phyloP scores from a whole-genome alignment of 2,888 invertebrate genomes.

The Craniophora ligustri region DNA sequence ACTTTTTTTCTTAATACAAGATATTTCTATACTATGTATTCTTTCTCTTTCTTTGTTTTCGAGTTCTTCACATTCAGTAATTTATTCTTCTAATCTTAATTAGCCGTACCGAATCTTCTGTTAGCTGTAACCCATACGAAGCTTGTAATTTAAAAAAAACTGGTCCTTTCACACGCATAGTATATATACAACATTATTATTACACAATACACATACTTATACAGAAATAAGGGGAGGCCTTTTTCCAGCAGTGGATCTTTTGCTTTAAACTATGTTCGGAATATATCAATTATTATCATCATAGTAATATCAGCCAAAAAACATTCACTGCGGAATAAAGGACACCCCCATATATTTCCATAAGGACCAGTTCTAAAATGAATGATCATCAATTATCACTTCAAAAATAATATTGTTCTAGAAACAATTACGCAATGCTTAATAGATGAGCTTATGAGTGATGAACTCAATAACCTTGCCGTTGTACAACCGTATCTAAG shows the following conservation, averaged over 20 bases:
- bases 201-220: too few relatives aligned
- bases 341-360: too few relatives aligned
- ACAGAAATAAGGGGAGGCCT: too few relatives aligned
- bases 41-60: background rate
- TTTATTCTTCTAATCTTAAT: too few relatives aligned
- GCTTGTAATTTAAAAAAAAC: background rate
- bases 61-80: too few relatives aligned
- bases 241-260: too few relatives aligned
- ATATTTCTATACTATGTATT: conserved; percentile 6
- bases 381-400: conserved; percentile 25
- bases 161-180: background rate
- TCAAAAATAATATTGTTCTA: conserved; percentile 11
- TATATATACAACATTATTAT: too few relatives aligned
- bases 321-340: too few relatives aligned
- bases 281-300: too few relatives aligned
- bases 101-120: background rate
- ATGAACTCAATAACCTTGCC: conserved; percentile 59
- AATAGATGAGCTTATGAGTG: conserved; percentile 35
- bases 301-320: too few relatives aligned
- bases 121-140: background rate
- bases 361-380: too few relatives aligned
- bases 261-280: too few relatives aligned
- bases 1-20: conserved; percentile 18
- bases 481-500: conserved; percentile 59
- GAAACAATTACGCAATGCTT: conserved; percentile 42